Conservation (phyloP, 2,113 vertebrate species). For the Redunca redunca region DNA sequence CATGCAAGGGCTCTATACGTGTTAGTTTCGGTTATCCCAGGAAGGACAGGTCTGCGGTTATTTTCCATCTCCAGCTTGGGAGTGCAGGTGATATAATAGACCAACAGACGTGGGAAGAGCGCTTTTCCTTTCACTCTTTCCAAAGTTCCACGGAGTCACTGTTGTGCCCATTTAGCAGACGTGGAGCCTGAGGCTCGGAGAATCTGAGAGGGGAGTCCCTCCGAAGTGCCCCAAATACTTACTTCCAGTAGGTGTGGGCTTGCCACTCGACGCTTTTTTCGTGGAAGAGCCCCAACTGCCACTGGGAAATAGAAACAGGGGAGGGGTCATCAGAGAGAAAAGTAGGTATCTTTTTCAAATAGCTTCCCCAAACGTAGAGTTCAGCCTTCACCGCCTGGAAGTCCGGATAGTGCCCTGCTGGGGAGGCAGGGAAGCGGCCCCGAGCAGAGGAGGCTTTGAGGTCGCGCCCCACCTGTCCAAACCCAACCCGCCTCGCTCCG, state of each 20-base stretch:
- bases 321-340: neutral
- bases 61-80: neutral
- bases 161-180: neutral
- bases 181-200: neutral
- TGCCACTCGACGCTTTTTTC: neutral
- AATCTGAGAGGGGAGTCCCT: neutral
- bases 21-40: neutral
- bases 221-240: neutral
- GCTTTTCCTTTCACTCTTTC: neutral
- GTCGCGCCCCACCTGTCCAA: rapidly evolving
- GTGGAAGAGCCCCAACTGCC: neutral
- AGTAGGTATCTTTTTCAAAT: rapidly evolving
- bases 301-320: neutral
- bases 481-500: neutral
- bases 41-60: neutral
- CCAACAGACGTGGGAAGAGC: neutral
- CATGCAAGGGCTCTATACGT: rapidly evolving
- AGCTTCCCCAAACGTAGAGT: neutral
- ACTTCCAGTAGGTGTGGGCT: neutral
- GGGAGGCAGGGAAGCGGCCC: neutral
- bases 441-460: rapidly evolving
- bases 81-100: rapidly evolving
- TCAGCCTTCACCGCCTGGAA: neutral
- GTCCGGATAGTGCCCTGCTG: rapidly evolving
- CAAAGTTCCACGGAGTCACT: rapidly evolving